Conservation (phyloP, 2,888 invertebrate genomes). For the Choristoneura rosaceana region DNA sequence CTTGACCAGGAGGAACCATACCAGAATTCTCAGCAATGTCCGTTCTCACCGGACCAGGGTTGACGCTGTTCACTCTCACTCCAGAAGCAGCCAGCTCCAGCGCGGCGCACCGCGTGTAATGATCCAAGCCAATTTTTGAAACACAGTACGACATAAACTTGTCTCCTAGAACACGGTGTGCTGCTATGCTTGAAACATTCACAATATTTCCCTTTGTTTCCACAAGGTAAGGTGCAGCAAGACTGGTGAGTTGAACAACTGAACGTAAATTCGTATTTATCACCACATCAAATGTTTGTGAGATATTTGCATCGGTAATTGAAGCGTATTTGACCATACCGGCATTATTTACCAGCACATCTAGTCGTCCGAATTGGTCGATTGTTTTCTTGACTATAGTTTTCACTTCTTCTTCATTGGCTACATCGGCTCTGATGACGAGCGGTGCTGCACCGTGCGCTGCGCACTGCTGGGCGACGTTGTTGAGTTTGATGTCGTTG, state of each 20-base stretch:
- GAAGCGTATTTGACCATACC: background rate
- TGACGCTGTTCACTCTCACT: conserved; percentile 76
- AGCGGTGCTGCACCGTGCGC: conserved; percentile 2
- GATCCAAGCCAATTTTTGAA: conserved; percentile 44
- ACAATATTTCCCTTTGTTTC: background rate
- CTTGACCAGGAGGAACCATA: conserved; percentile 82
- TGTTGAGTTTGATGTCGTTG: no score
- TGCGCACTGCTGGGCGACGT: background rate
- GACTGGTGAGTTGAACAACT: background rate
- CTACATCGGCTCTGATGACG: background rate
- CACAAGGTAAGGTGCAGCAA: background rate
- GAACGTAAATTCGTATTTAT: conserved; percentile 1
- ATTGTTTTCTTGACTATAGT: conserved; percentile 20
- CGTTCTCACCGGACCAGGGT: conserved; percentile 80
- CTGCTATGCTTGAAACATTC: background rate
- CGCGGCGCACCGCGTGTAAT: conserved; percentile 44
- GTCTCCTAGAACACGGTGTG: background rate
- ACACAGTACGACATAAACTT: conserved; percentile 29
- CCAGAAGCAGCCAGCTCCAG: conserved; percentile 42
- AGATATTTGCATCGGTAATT: background rate
- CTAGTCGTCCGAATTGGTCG: conserved; percentile 18
- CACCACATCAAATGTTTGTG: background rate
- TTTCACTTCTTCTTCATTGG: background rate
- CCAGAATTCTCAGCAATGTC: conserved; percentile 63
- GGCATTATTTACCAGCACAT: conserved; percentile 41